Evolutionary conservation across 2,113 vertebrate species (phyloP).

Genomic region (Asarcornis scutulata): DNA sequence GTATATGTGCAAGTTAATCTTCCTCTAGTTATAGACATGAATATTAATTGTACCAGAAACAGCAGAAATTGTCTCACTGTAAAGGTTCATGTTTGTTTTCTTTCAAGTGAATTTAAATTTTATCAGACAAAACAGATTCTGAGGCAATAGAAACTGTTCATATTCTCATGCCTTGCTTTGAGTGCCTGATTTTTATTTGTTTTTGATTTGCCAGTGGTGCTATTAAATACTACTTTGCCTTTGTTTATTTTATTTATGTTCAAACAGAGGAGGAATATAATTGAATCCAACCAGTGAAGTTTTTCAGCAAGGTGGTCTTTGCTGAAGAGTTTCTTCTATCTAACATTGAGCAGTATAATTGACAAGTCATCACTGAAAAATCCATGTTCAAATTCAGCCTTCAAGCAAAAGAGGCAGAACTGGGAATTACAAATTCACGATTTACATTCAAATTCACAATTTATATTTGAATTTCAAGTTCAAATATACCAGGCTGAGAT

Average conservation of each 20-base stretch:
- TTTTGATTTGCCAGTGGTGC: neutral
- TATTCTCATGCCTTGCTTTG: neutral
- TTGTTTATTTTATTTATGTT: neutral
- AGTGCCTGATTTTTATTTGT: neutral
- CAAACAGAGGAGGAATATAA: neutral
- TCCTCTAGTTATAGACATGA: neutral
- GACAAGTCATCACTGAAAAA: neutral
- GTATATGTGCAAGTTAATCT: neutral
- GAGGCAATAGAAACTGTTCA: neutral
- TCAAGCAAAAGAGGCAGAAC: neutral
- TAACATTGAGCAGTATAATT: neutral
- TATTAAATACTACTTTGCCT: neutral
- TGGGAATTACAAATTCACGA: neutral
- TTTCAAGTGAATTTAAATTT: neutral
- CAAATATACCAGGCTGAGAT: neutral
- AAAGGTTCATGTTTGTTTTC: neutral
- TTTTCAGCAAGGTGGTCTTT: neutral
- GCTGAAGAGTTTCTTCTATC: neutral
- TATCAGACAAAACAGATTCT: neutral
- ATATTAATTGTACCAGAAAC: neutral
- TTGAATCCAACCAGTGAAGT: neutral
- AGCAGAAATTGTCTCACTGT: neutral
- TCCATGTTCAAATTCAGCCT: neutral
- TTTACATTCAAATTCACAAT: too few relatives aligned
- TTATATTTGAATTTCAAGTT: neutral